Evolutionary conservation across 2,888 invertebrate species (phyloP), one percentile per base, ranked within the genome.

Genomic region (Caenorhabditis doughertyi): DNA sequence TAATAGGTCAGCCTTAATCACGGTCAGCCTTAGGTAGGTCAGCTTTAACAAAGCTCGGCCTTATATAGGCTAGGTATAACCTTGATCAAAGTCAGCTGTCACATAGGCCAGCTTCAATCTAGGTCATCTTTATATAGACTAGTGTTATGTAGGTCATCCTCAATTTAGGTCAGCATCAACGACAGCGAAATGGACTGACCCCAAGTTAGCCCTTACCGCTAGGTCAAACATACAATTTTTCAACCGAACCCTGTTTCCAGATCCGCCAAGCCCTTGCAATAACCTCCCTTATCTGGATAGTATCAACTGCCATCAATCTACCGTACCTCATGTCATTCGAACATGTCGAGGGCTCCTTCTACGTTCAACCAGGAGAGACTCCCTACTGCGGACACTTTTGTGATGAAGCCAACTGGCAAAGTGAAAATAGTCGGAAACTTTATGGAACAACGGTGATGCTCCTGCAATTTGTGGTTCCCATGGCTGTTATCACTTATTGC

Each of bases 401-500:
- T 79, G 91, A 90, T 70, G 91, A 91, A 65, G 87, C 89, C 11
- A 89, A 95, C 51, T 98, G 98, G 98, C 96, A 97, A 0, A 89
- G 88, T 25, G 96, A 96, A 90, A 94, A 94, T 62, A 94, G 95
- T 89, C 94, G 96, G 55, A 93, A 94, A 91, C 93, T 94, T 68
- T 98, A 97, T 92, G 96, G 97, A 23, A 87, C 89, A 4, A 89
- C 88, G 18, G 91, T 91, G 8, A 91, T 91, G 91, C 72, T 91
- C 9, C 80, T 90, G 18, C 85, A 91, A 88, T 91, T 91, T 73
- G 89, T 91, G 53, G 83, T 91, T 11, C 91, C 91, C 18, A 90
- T 91, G 90, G 86, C 87, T 9, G 88, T 91, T 29, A 91, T 91
- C 56, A 90, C 89, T 16, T 91, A 87, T 83, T 91, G 91, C 71